Evolutionary conservation across 1,140 invertebrate genomes (phyloP), one percentile per base, ranked within the genome.

Genomic region (Potamilus streckersoni): DNA sequence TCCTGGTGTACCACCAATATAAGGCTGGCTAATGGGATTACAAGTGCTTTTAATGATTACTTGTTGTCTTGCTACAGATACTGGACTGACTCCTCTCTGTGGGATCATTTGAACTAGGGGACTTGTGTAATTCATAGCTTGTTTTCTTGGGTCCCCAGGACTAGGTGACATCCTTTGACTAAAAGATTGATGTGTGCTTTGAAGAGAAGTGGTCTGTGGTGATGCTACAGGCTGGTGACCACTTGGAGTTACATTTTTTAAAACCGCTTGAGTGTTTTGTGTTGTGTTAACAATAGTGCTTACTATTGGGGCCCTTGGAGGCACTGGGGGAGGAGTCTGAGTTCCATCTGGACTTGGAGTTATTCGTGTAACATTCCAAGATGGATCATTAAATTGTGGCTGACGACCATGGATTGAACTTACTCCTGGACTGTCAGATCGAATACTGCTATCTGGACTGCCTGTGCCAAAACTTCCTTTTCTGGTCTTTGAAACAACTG

Each of bases 401-500:
- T 57, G 38, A 61, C 58, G 73, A 16, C 61, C n/a, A 49, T 69
- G 66, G 63, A 76, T 27, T 17, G 71, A 73, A 58, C 69, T 75
- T 6, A 83, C 38, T 78, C 94, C 92, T 1, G 96, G 95, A 90
- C 95, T 96, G 85, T 97, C 96, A 0, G 96, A 97, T 38, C 96
- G 91, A 15, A 95, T 96, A 86, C 95, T 96, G 20, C 94, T 95
- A 19, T 80, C 78, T 1, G 96, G 95, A 89, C 95, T 96, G 11
- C 74, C 84, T 80, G 60, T 82, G 80, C 87, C 61, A 94, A 91
- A 79, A 83, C 69, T 83, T 80, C 31, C 77, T 74, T 88, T 97
- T 15, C 73, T 38, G 38, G 38, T 38, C 38, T 38, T 38, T 38
- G 38, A 38, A 38, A 38, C 38, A 38, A 38, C 38, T 38, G 38